These are phyloP conservation scores for Cololabis saira DNA, from an alignment of 2,113 vertebrate genomes.

Conservation along the genomic window DNA sequence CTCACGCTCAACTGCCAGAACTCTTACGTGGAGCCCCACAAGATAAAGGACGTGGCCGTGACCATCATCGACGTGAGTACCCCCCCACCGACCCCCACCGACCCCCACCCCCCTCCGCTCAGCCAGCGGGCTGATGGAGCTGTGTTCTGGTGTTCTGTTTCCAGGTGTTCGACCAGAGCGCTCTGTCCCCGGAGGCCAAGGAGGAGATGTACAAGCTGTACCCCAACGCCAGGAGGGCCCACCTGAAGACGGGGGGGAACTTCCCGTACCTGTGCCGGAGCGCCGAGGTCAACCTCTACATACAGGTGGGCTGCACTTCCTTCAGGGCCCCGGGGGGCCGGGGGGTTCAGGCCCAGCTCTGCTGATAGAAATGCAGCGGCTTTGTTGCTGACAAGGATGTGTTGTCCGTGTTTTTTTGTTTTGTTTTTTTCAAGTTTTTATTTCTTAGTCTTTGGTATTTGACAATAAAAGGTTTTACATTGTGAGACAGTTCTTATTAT, in stretches of 20 bases:
- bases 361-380: too few relatives aligned
- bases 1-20: conserved; percentile 98
- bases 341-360: too few relatives aligned
- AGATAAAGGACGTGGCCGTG: conserved; percentile 93
- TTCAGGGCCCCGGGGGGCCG: too few relatives aligned
- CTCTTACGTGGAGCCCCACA: conserved; percentile 98
- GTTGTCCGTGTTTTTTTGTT: too few relatives aligned
- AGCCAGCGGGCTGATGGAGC: not conserved
- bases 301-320: conserved; percentile 82
- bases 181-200: conserved; percentile 94
- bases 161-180: conserved; percentile 99
- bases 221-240: conserved; percentile 93
- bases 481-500: too few relatives aligned
- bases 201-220: conserved; percentile 99
- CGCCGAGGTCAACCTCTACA: conserved; percentile 96
- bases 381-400: too few relatives aligned
- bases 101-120: not conserved
- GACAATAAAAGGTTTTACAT: too few relatives aligned
- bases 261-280: conserved; percentile 97
- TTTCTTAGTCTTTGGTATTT: too few relatives aligned
- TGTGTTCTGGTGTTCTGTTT: not conserved
- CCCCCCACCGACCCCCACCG: not conserved
- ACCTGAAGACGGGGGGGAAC: conserved; percentile 98
- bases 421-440: too few relatives aligned
- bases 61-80: conserved; percentile 96